phyloP scores from a whole-genome alignment of 2,113 vertebrate genomes.

The Oxyruncus cristatus region DNA sequence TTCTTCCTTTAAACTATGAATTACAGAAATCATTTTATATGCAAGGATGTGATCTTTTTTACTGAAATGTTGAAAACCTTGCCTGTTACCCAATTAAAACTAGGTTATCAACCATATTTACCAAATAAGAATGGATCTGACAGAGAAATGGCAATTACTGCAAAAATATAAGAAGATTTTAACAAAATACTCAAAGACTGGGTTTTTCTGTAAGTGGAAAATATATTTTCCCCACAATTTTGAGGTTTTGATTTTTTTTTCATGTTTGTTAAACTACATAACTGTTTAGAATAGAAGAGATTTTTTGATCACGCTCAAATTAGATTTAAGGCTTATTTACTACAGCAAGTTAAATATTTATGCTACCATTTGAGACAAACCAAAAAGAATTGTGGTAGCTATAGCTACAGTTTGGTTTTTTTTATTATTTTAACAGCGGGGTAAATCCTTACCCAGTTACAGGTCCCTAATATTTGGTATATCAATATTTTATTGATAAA shows the following conservation, averaged over 20 bases:
- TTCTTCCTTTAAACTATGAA: not conserved
- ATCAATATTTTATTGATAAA: conserved; percentile 40
- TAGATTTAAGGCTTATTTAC: not conserved
- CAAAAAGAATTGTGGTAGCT: not conserved
- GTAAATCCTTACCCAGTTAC: not conserved
- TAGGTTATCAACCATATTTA: not conserved
- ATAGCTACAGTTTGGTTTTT: not conserved
- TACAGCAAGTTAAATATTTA: not conserved
- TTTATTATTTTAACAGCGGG: not conserved
- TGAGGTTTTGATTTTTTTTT: rapidly evolving
- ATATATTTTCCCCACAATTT: not conserved
- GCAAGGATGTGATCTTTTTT: not conserved
- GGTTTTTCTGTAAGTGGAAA: not conserved
- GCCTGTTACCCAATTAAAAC: not conserved
- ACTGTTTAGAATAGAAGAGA: not conserved
- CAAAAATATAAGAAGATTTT: not conserved
- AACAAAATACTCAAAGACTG: not conserved
- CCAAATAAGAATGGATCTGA: not conserved
- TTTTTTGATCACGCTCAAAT: not conserved
- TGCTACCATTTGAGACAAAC: not conserved
- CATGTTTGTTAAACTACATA: not conserved
- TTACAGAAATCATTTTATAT: not conserved
- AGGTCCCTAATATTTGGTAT: not conserved
- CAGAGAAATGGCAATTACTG: not conserved
- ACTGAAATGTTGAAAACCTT: not conserved